These are phyloP conservation scores for Falco punctatus DNA, from an alignment of 2,113 vertebrate species.

Conservation along the genomic window DNA sequence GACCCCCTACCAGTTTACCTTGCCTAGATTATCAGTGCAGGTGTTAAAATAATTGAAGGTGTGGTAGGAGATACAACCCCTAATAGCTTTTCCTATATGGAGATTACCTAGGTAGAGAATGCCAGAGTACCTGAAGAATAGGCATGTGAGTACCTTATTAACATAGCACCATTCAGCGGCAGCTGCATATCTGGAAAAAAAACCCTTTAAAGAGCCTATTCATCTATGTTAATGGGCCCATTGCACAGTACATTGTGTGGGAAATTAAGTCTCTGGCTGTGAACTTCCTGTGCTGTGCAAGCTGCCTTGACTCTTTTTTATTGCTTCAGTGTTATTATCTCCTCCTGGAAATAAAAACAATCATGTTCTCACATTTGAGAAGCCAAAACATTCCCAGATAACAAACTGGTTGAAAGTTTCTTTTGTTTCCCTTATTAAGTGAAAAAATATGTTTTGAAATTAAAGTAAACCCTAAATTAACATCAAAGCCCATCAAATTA, in stretches of 20 bases:
- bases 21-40: slow-evolving; percentile 87
- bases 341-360: slow-evolving; percentile 86
- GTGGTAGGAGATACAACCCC: slow-evolving; percentile 81
- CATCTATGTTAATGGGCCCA: slow-evolving; percentile 91
- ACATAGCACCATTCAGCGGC: slow-evolving; percentile 89
- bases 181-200: slow-evolving; percentile 86
- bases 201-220: slow-evolving; percentile 90
- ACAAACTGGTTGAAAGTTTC: slow-evolving; percentile 84
- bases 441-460: slow-evolving; percentile 82
- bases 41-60: slow-evolving; percentile 96
- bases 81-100: slow-evolving; percentile 82
- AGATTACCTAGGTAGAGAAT: slow-evolving; percentile 91
- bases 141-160: slow-evolving; percentile 90
- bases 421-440: slow-evolving; percentile 83
- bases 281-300: slow-evolving; percentile 86
- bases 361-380: slow-evolving; percentile 83
- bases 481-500: slow-evolving; percentile 76
- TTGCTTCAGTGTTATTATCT: slow-evolving; percentile 84
- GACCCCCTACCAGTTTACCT: slow-evolving; percentile 81
- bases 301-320: slow-evolving; percentile 86
- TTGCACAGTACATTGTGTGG: slow-evolving; percentile 91
- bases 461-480: slow-evolving; percentile 77
- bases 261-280: slow-evolving; percentile 89
- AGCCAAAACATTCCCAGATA: slow-evolving; percentile 83
- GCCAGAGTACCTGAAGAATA: slow-evolving; percentile 87